Base-by-base conservation (phyloP, 2,113 vertebrate genomes). In the Osmerus eperlanus region DNA sequence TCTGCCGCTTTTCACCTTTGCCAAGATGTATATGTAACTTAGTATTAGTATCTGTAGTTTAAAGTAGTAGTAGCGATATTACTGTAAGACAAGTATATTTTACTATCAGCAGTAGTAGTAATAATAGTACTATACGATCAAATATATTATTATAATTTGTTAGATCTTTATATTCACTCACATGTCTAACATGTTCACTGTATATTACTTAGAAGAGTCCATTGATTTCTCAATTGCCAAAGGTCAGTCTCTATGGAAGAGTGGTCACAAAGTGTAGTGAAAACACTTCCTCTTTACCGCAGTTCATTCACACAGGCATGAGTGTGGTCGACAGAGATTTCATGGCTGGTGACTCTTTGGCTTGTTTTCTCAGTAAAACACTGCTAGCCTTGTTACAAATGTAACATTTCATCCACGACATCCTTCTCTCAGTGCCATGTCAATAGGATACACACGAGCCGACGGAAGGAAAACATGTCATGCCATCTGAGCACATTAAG, bases 231-330 rank as follows among this genome's bases (percentile, higher is more conserved):
- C 81, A 69, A 79, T 73, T 64, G 70, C 80, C 83, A 85, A 18
- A 84, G 86, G 83, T 89, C 86, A 81, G 68, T 87, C 83, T 88
- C 83, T 85, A 84, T 87, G 78, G 85, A 86, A 74, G 81, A 73
- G 59, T 88, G 82, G 77, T 76, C 82, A 67, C 69, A 82, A 70
- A 67, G 75, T 74, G 65, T 52, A 70, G 65, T 72, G 74, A 80
- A 82, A 86, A 83, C 76, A 80, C 67, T 83, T 89, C 67, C 76
- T 81, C 78, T 83, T 83, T 83, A 77, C 68, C 62, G 60, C 65
- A 65, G n/a, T 75, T 79, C 72, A 72, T 71, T 65, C 65, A 69
- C 53, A 78, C 51, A 67, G 64, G 36, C 76, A 69, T 73, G 66
- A 69, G 68, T 76, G 79, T 58, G 78, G 70, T 80, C 73, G 75